Evolutionary conservation across 1,140 invertebrate genomes (phyloP), one percentile per base, ranked within the genome.

Genomic region (Orchesella cincta): DNA sequence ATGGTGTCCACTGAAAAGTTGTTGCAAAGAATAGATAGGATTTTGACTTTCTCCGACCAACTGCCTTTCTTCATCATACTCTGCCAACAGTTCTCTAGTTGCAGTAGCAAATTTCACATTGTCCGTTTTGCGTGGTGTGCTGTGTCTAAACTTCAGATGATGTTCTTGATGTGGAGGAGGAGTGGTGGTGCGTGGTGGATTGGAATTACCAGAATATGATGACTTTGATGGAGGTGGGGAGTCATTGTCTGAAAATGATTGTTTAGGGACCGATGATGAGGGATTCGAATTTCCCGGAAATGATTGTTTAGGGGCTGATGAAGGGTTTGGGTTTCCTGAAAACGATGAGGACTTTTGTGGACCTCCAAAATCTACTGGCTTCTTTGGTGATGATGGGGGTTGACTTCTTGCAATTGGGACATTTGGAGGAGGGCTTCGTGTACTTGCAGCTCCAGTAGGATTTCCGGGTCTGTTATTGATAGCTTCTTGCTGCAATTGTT

Each of bases 101-200:
- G 77, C 33, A 2, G 73, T n/a, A 23, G 76, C 78, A 57, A 81
- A 81, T 36, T 81, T 78, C 0, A 80, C 77, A 62, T 78, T 79
- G 34, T 81, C 78, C 26, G 33, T 29, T 36, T 80, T 77, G 31
- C 81, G 52, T n/a, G 81, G 81, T 18, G 81, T 81, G 46, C 78
- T 80, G 51, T 81, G 81, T 28, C 81, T 36, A 52, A 81, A 81
- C 62, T 80, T 81, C 2, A 62, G 28, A 0, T 70, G 26, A 16
- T 71, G 70, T 28, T 67, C 62, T 31, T 3, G 8, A 31, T 26
- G 62, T 12, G 52, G 52, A 5, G 52, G 52, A n/a, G 62, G 62
- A 31, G 62, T 26, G 5, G 62, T 26, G 5, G 62, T 26, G 39
- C 8, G 39, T 31, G 62, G 62, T 8, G 62, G 62, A 31, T 67